These are phyloP conservation scores for Ariopsis seemanni DNA, from an alignment of 2,113 vertebrate genomes.

Conservation along the genomic window DNA sequence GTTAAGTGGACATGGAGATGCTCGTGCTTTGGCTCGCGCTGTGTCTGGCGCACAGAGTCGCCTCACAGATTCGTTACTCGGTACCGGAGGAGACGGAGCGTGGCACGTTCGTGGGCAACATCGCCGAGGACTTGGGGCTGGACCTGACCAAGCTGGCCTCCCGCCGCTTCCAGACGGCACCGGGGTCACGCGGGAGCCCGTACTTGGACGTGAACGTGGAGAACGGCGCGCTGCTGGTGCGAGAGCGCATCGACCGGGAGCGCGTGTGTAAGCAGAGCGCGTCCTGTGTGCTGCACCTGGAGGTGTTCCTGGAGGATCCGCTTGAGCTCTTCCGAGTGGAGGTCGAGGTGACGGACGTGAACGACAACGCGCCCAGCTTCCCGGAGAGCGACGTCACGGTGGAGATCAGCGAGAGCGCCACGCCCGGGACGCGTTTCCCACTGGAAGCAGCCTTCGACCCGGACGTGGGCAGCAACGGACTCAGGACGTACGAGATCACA, in stretches of 20 bases:
- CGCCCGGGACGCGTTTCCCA: conserved; percentile 93
- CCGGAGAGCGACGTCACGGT: conserved; percentile 93
- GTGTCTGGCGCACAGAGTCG: conserved; percentile 82
- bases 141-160: conserved; percentile 96
- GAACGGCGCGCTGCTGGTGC: conserved; percentile 89
- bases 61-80: conserved; percentile 92
- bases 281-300: conserved; percentile 90
- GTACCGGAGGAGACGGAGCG: conserved; percentile 95
- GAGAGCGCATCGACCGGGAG: conserved; percentile 93
- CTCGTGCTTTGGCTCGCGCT: conserved; percentile 82
- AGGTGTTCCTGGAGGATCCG: conserved; percentile 96
- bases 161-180: conserved; percentile 91
- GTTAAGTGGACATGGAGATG: conserved; percentile 76
- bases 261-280: conserved; percentile 93
- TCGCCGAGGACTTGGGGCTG: conserved; percentile 96
- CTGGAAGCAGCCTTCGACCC: conserved; percentile 96
- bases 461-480: conserved; percentile 94
- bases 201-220: conserved; percentile 96
- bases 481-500: conserved; percentile 94
- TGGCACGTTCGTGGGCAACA: conserved; percentile 97
- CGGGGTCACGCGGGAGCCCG: conserved; percentile 87
- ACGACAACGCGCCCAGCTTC: conserved; percentile 94
- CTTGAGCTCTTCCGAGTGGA: conserved; percentile 95
- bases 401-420: conserved; percentile 97
- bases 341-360: conserved; percentile 95